phyloP scores from a whole-genome alignment of 2,888 invertebrate species.

The Ochlodes sylvanus region DNA sequence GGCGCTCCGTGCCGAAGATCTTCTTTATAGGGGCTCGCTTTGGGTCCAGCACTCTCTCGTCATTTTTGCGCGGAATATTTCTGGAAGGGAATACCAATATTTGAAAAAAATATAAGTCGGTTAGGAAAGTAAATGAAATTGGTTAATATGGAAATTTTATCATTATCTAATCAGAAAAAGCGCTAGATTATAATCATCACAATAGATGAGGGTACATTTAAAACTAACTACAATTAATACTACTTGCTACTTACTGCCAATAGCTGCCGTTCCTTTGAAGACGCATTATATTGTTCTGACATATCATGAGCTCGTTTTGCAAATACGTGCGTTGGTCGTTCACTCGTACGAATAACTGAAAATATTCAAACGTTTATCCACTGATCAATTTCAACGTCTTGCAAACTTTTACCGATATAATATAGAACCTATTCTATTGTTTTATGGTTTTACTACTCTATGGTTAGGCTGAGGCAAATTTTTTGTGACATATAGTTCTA shows the following conservation, averaged over 20 bases:
- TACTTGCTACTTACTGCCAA: slow-evolving; percentile 72
- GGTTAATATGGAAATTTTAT: too few relatives aligned
- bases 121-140: background rate
- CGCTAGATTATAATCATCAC: too few relatives aligned
- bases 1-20: slow-evolving; percentile 68
- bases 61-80: slow-evolving; percentile 67
- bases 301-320: slow-evolving; percentile 80
- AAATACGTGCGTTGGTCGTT: slow-evolving; percentile 79
- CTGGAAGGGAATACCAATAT: slow-evolving; percentile 60
- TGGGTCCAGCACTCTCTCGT: slow-evolving; percentile 79
- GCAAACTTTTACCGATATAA: too few relatives aligned
- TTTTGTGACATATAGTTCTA: too few relatives aligned
- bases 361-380: slow-evolving; percentile 17
- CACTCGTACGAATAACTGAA: slow-evolving; percentile 75
- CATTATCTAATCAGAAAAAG: too few relatives aligned
- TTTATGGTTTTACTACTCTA: too few relatives aligned
- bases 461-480: too few relatives aligned
- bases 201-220: too few relatives aligned
- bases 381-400: too few relatives aligned
- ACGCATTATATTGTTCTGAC: slow-evolving; percentile 76
- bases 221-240: background rate
- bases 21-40: slow-evolving; percentile 79
- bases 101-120: slow-evolving; percentile 22
- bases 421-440: too few relatives aligned
- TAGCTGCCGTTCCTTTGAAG: slow-evolving; percentile 72